phyloP scores from a whole-genome alignment of 1,140 invertebrate species.

The Homalodisca vitripennis region DNA sequence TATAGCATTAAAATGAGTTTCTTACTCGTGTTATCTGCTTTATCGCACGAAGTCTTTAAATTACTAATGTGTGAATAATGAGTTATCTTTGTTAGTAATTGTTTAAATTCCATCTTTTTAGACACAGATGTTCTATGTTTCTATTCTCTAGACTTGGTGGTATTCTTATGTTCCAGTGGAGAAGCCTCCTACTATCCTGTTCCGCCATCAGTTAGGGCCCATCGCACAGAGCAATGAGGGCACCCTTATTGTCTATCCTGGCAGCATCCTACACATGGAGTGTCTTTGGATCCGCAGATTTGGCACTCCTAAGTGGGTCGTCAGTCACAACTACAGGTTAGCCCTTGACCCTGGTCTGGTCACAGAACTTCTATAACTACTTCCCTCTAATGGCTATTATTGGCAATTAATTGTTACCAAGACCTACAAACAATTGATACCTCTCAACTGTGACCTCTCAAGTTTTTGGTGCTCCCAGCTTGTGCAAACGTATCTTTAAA shows the following conservation, averaged over 20 bases:
- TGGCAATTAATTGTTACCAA: too few species aligned
- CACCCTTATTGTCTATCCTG: slow-evolving; percentile 79
- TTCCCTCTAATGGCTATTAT: too few species aligned
- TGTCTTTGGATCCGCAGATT: slow-evolving; percentile 82
- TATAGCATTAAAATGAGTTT: too few species aligned
- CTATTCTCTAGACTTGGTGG: neutral
- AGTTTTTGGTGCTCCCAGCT: too few species aligned
- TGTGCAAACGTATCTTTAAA: too few species aligned
- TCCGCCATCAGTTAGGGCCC: slow-evolving; percentile 74
- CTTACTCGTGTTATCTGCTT: too few species aligned
- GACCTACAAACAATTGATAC: too few species aligned
- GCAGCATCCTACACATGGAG: slow-evolving; percentile 81
- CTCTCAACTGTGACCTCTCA: too few species aligned
- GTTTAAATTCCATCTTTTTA: too few species aligned
- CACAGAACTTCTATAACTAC: too few species aligned
- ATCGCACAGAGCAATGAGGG: slow-evolving; percentile 86
- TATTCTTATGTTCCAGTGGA: slow-evolving; percentile 59
- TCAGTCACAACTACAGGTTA: slow-evolving; percentile 67
- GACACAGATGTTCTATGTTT: too few species aligned
- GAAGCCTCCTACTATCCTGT: slow-evolving; percentile 81
- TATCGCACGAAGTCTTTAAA: slow-evolving; percentile 4
- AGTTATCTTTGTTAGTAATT: neutral
- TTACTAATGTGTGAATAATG: neutral
- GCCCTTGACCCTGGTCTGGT: too few species aligned
- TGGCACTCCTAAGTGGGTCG: slow-evolving; percentile 80